Percentiles rank a stretch among this genome's conserved stretches.
These are phyloP conservation scores for Oedothorax gibbosus DNA, from an alignment of 1,140 invertebrate genomes.

Conservation along the genomic window DNA sequence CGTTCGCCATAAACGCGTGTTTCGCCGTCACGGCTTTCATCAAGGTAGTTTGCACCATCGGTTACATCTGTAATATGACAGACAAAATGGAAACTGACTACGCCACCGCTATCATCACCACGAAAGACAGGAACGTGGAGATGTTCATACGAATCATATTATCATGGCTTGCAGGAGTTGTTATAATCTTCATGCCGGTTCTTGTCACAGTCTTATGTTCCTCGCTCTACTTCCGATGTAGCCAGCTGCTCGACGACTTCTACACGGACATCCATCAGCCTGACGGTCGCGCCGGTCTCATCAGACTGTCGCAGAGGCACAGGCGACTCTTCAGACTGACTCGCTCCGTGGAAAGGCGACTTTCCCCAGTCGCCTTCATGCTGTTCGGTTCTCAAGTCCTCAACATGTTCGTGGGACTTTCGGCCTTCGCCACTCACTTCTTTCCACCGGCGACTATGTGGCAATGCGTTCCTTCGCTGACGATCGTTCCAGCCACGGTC, in stretches of 20 bases:
- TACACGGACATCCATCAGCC: background rate
- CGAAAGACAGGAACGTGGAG: too few species aligned
- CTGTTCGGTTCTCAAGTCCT: background rate
- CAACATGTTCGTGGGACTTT: background rate
- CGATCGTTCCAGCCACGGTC: background rate
- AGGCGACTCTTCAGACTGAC: background rate
- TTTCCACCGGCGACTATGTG: background rate
- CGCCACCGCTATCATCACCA: too few species aligned
- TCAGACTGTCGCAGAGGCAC: background rate
- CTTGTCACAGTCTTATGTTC: background rate
- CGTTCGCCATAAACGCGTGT: too few species aligned
- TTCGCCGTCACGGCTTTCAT: too few species aligned
- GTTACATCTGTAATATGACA: too few species aligned
- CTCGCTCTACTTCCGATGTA: background rate
- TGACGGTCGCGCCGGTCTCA: too few species aligned
- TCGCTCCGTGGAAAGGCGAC: background rate
- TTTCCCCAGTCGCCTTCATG: background rate
- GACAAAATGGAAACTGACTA: too few species aligned
- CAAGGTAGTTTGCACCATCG: too few species aligned
- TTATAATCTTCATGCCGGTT: background rate
- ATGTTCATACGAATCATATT: too few species aligned
- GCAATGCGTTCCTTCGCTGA: background rate
- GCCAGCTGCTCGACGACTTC: background rate
- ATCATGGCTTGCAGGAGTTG: too few species aligned
- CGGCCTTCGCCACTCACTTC: background rate